Evolutionary conservation across 2,113 vertebrate genomes (phyloP).

Genomic region (Spheniscus mendiculus): DNA sequence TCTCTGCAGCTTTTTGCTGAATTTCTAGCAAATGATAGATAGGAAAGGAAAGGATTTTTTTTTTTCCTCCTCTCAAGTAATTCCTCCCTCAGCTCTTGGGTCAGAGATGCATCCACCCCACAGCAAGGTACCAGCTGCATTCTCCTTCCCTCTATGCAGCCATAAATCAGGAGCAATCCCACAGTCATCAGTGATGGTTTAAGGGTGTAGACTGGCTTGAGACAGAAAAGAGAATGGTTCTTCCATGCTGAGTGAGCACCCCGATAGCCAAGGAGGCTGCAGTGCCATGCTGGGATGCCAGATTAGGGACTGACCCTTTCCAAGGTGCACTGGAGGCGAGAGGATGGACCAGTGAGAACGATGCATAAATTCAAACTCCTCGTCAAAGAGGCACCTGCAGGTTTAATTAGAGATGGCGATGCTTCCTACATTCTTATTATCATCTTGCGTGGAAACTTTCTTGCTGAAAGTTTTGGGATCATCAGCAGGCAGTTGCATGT

Average conservation of each 20-base stretch:
- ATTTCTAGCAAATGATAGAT: constrained; percentile 27
- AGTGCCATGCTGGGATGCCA: rapidly evolving
- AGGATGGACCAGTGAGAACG: background rate
- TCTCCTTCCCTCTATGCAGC: background rate
- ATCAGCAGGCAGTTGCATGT: background rate
- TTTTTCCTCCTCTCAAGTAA: background rate
- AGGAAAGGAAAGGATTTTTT: background rate
- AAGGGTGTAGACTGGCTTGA: background rate
- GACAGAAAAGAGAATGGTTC: background rate
- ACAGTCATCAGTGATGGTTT: background rate
- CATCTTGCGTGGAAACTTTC: background rate
- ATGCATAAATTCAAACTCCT: background rate
- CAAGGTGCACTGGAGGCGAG: rapidly evolving
- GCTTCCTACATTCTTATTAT: background rate
- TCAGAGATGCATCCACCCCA: background rate
- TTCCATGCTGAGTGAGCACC: background rate
- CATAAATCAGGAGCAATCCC: background rate
- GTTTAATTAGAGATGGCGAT: background rate
- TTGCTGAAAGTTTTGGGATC: background rate
- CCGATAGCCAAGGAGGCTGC: rapidly evolving
- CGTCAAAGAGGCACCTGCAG: background rate
- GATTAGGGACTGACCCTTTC: background rate
- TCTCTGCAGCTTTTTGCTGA: constrained; percentile 29
- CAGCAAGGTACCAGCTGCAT: background rate
- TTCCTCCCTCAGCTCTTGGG: background rate